Evolutionary conservation across 2,888 invertebrate species (phyloP).

Genomic region (Poecilobothrus nobilitatus): DNA sequence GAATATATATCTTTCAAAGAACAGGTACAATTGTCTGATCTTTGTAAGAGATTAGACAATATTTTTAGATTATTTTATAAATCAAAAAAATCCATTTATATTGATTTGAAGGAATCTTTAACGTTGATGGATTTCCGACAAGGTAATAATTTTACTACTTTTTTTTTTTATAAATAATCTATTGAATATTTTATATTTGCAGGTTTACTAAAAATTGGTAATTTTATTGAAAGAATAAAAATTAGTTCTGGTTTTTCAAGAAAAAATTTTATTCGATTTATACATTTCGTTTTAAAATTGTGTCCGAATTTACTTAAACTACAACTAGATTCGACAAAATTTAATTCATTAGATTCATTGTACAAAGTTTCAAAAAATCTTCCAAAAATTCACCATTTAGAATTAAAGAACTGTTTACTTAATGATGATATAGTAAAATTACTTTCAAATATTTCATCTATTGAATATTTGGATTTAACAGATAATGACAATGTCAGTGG

Average conservation of each 20-base stretch:
- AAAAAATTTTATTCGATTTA: conserved; percentile 14
- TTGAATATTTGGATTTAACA: conserved; percentile 20
- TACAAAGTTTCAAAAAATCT: conserved; percentile 13
- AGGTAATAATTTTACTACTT: not conserved
- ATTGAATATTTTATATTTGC: not conserved
- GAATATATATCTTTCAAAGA: conserved; percentile 18
- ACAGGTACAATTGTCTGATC: conserved; percentile 14
- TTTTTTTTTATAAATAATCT: too few relatives aligned
- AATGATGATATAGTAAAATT: conserved; percentile 12
- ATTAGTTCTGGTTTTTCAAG: conserved; percentile 4
- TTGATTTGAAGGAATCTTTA: conserved; percentile 14
- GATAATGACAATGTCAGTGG: conserved; percentile 19
- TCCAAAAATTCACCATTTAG: conserved; percentile 14
- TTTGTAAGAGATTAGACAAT: conserved; percentile 17
- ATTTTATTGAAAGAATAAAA: conserved; percentile 14
- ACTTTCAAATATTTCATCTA: conserved; percentile 11
- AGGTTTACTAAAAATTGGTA: conserved; percentile 16
- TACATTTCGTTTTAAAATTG: conserved; percentile 18
- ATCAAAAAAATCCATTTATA: conserved; percentile 15
- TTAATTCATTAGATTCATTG: not conserved
- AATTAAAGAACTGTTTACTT: conserved; percentile 17
- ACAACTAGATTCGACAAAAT: conserved; percentile 7
- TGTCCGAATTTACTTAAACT: conserved; percentile 19
- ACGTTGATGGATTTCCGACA: conserved; percentile 19
- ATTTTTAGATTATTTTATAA: conserved; percentile 17